Conservation (phyloP, 2,888 invertebrate species). For the Apeira syringaria region DNA sequence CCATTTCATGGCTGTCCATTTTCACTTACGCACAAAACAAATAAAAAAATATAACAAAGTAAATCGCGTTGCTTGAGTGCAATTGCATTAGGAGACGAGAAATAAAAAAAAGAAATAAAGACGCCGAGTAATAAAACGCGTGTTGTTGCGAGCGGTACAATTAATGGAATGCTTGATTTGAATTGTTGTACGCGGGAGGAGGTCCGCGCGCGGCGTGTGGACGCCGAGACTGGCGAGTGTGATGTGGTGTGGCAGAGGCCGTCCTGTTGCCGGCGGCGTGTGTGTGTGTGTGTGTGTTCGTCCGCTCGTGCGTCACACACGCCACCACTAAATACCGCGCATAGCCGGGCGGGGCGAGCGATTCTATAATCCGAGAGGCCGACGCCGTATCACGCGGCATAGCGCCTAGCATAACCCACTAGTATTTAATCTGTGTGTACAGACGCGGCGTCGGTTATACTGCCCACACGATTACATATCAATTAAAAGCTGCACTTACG, state of each 20-base stretch:
- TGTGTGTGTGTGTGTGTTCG: too few relatives aligned
- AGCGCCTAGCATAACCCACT: not conserved
- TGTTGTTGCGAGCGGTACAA: constrained; percentile 73
- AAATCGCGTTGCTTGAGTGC: constrained; percentile 72
- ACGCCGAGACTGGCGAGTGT: constrained; percentile 52
- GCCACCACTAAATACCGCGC: constrained; percentile 1
- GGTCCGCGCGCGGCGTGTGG: constrained; percentile 49
- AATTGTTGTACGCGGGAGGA: constrained; percentile 42
- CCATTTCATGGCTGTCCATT: constrained; percentile 58
- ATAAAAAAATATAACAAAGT: constrained; percentile 65
- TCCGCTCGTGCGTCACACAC: constrained; percentile 30
- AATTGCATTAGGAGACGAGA: constrained; percentile 76
- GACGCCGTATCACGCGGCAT: not conserved
- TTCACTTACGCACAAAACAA: constrained; percentile 71
- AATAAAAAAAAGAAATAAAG: constrained; percentile 77
- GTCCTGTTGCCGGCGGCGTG: not conserved
- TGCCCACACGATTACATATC: constrained; percentile 51
- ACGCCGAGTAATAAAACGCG: constrained; percentile 67
- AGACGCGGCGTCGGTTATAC: constrained; percentile 42
- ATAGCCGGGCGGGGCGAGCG: constrained; percentile 1
- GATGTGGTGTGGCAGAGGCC: constrained; percentile 29
- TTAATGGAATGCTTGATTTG: constrained; percentile 74
- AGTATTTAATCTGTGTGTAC: not conserved
- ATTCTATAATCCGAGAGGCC: not conserved
- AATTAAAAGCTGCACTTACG: constrained; percentile 69